Evolutionary conservation across 1,140 invertebrate genomes (phyloP).

Genomic region (Lasioglossum albipes): DNA sequence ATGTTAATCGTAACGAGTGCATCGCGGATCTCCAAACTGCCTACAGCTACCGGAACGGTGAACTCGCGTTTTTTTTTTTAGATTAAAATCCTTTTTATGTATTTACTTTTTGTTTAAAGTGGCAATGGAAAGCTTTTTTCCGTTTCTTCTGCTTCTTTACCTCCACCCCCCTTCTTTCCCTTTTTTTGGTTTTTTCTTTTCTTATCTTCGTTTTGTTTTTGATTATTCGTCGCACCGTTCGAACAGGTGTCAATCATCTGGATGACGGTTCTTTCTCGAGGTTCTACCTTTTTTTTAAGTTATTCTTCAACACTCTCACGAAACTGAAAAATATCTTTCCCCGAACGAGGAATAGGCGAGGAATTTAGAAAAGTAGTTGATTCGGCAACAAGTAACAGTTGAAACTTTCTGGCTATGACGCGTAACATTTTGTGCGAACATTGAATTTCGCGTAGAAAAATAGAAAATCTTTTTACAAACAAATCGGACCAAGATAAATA

Average conservation of each 20-base stretch:
- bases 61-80: not conserved
- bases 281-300: not conserved
- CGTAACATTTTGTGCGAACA: slow-evolving; percentile 26
- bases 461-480: slow-evolving; percentile 46
- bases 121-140: slow-evolving; percentile 9
- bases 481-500: slow-evolving; percentile 32
- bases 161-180: not conserved
- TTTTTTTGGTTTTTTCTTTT: slow-evolving; percentile 3
- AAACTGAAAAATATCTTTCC: slow-evolving; percentile 6
- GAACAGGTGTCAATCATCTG: slow-evolving; percentile 30
- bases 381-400: slow-evolving; percentile 25
- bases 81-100: not conserved
- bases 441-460: slow-evolving; percentile 31
- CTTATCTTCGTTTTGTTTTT: slow-evolving; percentile 13
- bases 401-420: slow-evolving; percentile 29
- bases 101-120: not conserved
- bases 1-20: slow-evolving; percentile 61
- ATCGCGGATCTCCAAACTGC: slow-evolving; percentile 11
- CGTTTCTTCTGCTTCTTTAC: not conserved
- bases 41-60: not conserved
- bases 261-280: not conserved
- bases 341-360: not conserved
- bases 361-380: slow-evolving; percentile 7
- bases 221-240: slow-evolving; percentile 40
- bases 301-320: slow-evolving; percentile 5